Evolutionary conservation across 2,888 invertebrate genomes (phyloP).

Genomic region (Elaeidobius kamerunicus): DNA sequence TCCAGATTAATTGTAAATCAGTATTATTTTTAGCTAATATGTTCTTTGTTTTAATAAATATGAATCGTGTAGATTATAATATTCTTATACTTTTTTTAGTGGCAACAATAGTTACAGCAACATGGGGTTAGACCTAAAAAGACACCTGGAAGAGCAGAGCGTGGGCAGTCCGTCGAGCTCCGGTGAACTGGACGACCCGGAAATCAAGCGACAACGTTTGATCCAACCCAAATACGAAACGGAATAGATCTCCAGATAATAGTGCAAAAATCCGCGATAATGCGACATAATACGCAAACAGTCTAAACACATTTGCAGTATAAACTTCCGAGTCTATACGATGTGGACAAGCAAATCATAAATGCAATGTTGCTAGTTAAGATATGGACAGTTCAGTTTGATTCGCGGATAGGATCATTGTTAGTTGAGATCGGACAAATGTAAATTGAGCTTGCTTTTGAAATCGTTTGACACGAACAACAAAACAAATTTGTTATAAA

Average conservation of each 20-base stretch:
- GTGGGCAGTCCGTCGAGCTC: slow-evolving; percentile 46
- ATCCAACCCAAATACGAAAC: slow-evolving; percentile 47
- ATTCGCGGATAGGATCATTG: background rate
- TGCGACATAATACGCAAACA: background rate
- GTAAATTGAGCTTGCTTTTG: slow-evolving; percentile 1
- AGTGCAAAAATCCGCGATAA: slow-evolving; percentile 1
- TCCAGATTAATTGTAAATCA: background rate
- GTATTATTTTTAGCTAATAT: background rate
- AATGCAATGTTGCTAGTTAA: slow-evolving; percentile 10
- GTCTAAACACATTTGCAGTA: no score
- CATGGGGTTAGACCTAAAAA: slow-evolving; percentile 46
- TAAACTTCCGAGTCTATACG: no score
- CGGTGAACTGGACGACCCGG: slow-evolving; percentile 46
- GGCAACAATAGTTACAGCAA: slow-evolving; percentile 42
- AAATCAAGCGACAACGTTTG: slow-evolving; percentile 45
- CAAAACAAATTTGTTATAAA: background rate
- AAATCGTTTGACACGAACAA: background rate
- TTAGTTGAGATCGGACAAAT: background rate
- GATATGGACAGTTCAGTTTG: background rate
- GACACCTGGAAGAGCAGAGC: slow-evolving; percentile 47
- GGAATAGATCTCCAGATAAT: slow-evolving; percentile 36
- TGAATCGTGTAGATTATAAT: background rate
- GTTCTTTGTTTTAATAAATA: background rate
- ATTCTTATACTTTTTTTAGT: slow-evolving; percentile 17
- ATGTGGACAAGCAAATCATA: slow-evolving; percentile 3